Conservation (phyloP, 2,888 invertebrate genomes). For the Clostera curtula region DNA sequence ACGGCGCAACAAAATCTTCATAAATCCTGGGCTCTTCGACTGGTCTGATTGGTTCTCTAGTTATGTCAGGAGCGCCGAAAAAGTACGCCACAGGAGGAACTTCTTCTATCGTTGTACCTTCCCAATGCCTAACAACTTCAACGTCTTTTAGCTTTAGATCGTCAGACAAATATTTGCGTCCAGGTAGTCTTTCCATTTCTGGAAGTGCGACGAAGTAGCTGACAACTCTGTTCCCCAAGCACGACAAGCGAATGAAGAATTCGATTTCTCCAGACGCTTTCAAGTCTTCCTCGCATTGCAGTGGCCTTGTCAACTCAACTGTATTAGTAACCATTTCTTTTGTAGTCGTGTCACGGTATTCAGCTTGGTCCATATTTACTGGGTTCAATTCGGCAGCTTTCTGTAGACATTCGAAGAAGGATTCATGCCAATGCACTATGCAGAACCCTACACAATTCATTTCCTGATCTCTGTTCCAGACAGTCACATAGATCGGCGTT, state of each 20-base stretch:
- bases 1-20: slow-evolving; percentile 61
- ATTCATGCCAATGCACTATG: slow-evolving; percentile 53
- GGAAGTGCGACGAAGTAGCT: slow-evolving; percentile 57
- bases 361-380: slow-evolving; percentile 52
- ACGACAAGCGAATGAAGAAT: slow-evolving; percentile 51
- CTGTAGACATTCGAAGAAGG: slow-evolving; percentile 51
- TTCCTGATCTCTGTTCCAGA: slow-evolving; percentile 63
- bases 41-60: slow-evolving; percentile 48
- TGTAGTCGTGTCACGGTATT: slow-evolving; percentile 48
- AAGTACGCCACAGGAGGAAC: slow-evolving; percentile 61
- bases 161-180: slow-evolving; percentile 56
- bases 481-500: slow-evolving; percentile 58
- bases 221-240: slow-evolving; percentile 54
- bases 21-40: slow-evolving; percentile 38
- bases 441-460: slow-evolving; percentile 58
- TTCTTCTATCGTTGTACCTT: slow-evolving; percentile 53
- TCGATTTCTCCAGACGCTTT: slow-evolving; percentile 60
- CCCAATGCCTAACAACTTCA: slow-evolving; percentile 66
- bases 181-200: slow-evolving; percentile 64
- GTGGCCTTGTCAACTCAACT: slow-evolving; percentile 42
- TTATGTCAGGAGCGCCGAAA: slow-evolving; percentile 61
- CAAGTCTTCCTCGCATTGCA: slow-evolving; percentile 63
- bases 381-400: slow-evolving; percentile 51
- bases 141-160: slow-evolving; percentile 59
- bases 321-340: slow-evolving; percentile 59